phyloP scores from a whole-genome alignment of 2,888 invertebrate species.

The Pseudoips prasinana region DNA sequence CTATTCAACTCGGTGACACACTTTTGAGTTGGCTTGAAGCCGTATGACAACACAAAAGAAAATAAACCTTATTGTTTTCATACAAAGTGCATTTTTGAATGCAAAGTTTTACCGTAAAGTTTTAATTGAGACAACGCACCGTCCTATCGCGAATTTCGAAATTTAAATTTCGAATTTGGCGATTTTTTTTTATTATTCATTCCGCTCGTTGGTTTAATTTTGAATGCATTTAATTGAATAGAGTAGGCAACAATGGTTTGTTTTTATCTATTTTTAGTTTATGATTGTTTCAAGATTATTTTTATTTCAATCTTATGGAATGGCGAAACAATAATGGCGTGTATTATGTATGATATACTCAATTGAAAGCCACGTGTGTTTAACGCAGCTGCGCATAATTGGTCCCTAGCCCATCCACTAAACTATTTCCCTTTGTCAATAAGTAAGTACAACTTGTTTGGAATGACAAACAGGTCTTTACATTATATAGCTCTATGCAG shows the following conservation, averaged over 20 bases:
- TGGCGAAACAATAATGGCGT: too few relatives aligned
- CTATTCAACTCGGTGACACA: constrained; percentile 79
- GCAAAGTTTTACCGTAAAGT: constrained; percentile 28
- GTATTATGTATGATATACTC: background rate
- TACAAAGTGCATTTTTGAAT: constrained; percentile 25
- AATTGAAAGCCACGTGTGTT: background rate
- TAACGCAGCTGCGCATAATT: background rate
- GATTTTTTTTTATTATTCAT: constrained; percentile 43
- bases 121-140: constrained; percentile 59
- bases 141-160: constrained; percentile 35
- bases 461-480: background rate
- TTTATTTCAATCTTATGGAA: too few relatives aligned
- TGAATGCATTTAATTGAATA: constrained; percentile 10
- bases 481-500: too few relatives aligned
- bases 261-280: too few relatives aligned
- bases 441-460: background rate
- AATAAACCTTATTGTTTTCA: constrained; percentile 41
- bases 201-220: constrained; percentile 7
- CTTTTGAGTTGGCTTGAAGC: constrained; percentile 78
- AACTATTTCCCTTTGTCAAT: background rate
- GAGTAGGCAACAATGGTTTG: too few relatives aligned
- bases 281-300: too few relatives aligned
- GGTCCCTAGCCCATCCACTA: background rate
- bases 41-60: constrained; percentile 47
- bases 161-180: constrained; percentile 69